Conservation (phyloP, 2,888 invertebrate species). For the Drosophila diplacantha region DNA sequence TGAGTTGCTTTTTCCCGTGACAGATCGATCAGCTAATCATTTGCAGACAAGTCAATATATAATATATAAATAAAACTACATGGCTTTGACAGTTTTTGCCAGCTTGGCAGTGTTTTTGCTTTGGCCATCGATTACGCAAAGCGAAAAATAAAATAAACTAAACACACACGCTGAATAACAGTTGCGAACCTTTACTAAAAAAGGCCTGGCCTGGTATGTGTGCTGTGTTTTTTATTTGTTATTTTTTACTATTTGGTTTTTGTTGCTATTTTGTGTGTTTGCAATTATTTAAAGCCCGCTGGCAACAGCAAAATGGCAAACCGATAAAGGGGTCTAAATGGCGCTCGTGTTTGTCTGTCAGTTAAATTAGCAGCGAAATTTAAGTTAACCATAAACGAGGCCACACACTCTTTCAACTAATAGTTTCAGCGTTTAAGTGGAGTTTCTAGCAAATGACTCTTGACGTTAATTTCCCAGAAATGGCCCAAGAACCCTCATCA, state of each 20-base stretch:
- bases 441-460: slow-evolving; percentile 45
- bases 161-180: slow-evolving; percentile 11
- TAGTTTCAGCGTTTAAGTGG: slow-evolving; percentile 21
- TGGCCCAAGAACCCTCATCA: slow-evolving; percentile 52
- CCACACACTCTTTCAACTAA: slow-evolving; percentile 16
- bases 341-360: slow-evolving; percentile 33
- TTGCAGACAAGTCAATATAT: slow-evolving; percentile 6
- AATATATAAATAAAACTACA: background rate
- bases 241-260: slow-evolving; percentile 2
- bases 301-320: slow-evolving; percentile 33
- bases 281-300: slow-evolving; percentile 40
- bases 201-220: slow-evolving; percentile 37
- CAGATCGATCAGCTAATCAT: slow-evolving; percentile 35
- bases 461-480: slow-evolving; percentile 59
- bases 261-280: slow-evolving; percentile 25
- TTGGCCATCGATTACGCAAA: slow-evolving; percentile 58
- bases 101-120: slow-evolving; percentile 26
- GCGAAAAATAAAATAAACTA: slow-evolving; percentile 24
- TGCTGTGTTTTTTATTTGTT: slow-evolving; percentile 1
- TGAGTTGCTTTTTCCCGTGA: background rate
- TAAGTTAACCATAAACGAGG: slow-evolving; percentile 25
- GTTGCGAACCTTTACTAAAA: slow-evolving; percentile 27
- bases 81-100: slow-evolving; percentile 40
- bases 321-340: slow-evolving; percentile 32
- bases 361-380: slow-evolving; percentile 25